Conservation (phyloP, 2,888 invertebrate species). For the Pollenia amentaria region DNA sequence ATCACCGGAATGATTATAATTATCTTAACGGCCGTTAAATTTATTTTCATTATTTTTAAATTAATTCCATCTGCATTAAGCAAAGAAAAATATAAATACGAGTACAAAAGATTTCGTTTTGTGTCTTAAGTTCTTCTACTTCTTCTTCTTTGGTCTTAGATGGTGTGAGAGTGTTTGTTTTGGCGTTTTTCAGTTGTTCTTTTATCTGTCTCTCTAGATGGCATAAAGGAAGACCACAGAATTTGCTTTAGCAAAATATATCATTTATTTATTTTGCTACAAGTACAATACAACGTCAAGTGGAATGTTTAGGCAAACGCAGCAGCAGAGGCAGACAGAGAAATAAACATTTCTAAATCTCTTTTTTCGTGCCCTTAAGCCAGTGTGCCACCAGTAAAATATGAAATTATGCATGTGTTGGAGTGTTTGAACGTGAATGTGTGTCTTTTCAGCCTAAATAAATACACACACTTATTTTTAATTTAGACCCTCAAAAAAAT, state of each 20-base stretch:
- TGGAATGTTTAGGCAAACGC: conserved; percentile 9
- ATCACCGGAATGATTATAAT: conserved; percentile 62
- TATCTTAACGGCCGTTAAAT: conserved; percentile 65
- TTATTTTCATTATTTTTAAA: conserved; percentile 66
- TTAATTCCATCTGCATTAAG: conserved; percentile 53
- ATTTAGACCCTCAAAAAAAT: conserved; percentile 45
- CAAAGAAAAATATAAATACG: conserved; percentile 1
- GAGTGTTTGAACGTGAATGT: conserved; percentile 7
- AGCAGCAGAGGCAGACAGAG: not conserved
- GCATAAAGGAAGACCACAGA: conserved; percentile 35
- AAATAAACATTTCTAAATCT: conserved; percentile 24
- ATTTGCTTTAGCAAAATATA: conserved; percentile 49
- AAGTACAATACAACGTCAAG: not conserved
- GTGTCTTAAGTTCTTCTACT: not conserved
- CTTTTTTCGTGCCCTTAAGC: conserved; percentile 21
- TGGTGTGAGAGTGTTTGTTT: not conserved
- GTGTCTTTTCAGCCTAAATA: conserved; percentile 27
- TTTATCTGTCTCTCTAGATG: conserved; percentile 15
- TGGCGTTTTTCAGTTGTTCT: not conserved
- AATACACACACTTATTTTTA: not conserved
- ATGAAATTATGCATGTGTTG: not conserved
- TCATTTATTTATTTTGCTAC: conserved; percentile 48
- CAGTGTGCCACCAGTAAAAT: conserved; percentile 34
- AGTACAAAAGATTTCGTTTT: not conserved
- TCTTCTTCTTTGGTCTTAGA: not conserved